Base-by-base conservation (phyloP, 2,888 invertebrate genomes). In the Aphidius colemani region DNA sequence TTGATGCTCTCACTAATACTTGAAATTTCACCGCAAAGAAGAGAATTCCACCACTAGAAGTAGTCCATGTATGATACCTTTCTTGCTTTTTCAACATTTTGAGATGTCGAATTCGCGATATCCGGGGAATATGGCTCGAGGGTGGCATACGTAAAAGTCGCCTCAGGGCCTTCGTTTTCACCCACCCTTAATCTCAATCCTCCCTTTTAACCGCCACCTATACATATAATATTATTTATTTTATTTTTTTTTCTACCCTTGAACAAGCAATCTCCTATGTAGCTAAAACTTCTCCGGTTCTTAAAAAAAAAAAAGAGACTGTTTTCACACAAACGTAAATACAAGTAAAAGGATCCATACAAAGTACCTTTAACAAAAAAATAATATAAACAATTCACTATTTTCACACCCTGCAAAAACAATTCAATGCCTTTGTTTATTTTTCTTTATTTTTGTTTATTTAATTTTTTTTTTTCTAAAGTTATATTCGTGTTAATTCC, bases 71-170 rank as follows among this genome's bases (percentile, higher is more conserved):
- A 44, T 44, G 30, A 45, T 57, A 56, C 11, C 44, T 44, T 57
- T 57, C 1, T 45, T 13, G n/a, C 48, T 48, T 48, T 48, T 48
- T 48, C 56, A 45, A 30, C 56, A 18, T 18, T 57, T 63, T 45
- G 63, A 63, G 66, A 64, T 60, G 63, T 65, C 53, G 67, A 64
- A 67, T 61, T 60, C 48, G 60, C 67, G 67, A 65, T 63, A 63
- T 63, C 62, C 62, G 62, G 51, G 49, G 40, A 59, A 64, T 57
- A 62, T 57, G 53, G 10, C 61, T 30, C 61, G 49, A 56, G 61
- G 63, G 59, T 63, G 59, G 63, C 63, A 63, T 63, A 63, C 63
- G 63, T 63, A 53, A 63, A 63, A 59, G 59, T 63, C 59, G 63
- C 63, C 53, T 41, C 41, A 30, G 53, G 63, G 53, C 59, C 39